A percentile compares a stretch with the other conserved stretches of the same genome.
Conservation (phyloP, 2,888 invertebrate species). For the Imbricaverruca yamaguchii region DNA sequence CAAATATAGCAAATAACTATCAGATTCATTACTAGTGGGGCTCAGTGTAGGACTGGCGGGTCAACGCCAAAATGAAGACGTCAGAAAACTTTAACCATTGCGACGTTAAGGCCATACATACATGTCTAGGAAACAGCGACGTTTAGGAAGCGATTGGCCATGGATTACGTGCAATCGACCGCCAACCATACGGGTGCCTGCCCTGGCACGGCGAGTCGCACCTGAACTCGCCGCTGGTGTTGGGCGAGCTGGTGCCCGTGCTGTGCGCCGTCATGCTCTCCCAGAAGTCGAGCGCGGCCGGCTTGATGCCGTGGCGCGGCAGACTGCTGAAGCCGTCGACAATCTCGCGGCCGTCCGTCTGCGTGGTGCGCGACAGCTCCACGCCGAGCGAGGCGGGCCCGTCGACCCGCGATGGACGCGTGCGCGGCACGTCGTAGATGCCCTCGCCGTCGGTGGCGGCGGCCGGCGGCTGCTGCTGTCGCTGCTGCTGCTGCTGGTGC, state of each 20-base stretch:
- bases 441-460: neutral
- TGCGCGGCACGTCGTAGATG: constrained; percentile 21
- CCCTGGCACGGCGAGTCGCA: neutral
- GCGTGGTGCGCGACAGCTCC: neutral
- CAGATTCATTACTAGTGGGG: too few species aligned
- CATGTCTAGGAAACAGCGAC: too few species aligned
- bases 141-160: too few species aligned
- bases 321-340: constrained; percentile 13
- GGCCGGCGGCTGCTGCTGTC: neutral
- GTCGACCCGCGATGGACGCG: neutral
- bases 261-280: constrained; percentile 24
- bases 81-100: too few species aligned
- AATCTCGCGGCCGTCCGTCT: neutral
- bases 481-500: neutral
- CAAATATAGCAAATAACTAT: too few species aligned
- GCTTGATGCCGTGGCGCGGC: constrained; percentile 25
- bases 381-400: neutral
- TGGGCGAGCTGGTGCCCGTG: constrained; percentile 15
- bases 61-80: too few species aligned
- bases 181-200: too few species aligned
- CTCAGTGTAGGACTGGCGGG: too few species aligned
- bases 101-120: too few species aligned
- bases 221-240: constrained; percentile 21
- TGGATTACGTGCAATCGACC: too few species aligned
- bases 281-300: constrained; percentile 33